These are phyloP conservation scores for Parnassius orleans DNA, from an alignment of 2,888 invertebrate genomes.

Conservation along the genomic window DNA sequence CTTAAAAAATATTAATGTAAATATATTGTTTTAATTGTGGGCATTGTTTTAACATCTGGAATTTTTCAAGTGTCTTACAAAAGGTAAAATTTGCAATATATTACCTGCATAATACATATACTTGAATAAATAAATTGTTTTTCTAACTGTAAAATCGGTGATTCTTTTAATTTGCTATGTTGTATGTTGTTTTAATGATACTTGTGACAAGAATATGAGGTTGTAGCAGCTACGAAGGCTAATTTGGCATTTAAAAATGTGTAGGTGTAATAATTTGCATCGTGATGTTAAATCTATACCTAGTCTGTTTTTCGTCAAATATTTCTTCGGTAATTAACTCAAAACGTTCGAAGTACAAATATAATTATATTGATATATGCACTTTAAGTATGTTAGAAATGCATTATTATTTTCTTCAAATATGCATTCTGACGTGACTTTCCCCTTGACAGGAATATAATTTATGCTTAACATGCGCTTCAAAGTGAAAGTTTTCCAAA, in stretches of 20 bases:
- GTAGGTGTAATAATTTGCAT: slow-evolving; percentile 42
- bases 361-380: neutral
- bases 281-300: slow-evolving; percentile 8
- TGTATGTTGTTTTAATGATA: slow-evolving; percentile 26
- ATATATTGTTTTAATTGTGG: slow-evolving; percentile 43
- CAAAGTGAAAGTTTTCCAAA: slow-evolving; percentile 37
- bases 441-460: slow-evolving; percentile 34
- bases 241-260: slow-evolving; percentile 40
- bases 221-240: slow-evolving; percentile 31
- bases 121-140: slow-evolving; percentile 8
- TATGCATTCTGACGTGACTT: slow-evolving; percentile 35
- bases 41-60: slow-evolving; percentile 26
- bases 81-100: slow-evolving; percentile 13
- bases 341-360: neutral
- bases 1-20: slow-evolving; percentile 43
- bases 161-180: slow-evolving; percentile 17
- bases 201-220: neutral
- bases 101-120: too few species aligned
- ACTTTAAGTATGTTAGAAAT: slow-evolving; percentile 37
- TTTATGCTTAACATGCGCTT: slow-evolving; percentile 33
- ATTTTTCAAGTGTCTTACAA: slow-evolving; percentile 34
- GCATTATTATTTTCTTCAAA: slow-evolving; percentile 57
- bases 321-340: neutral
- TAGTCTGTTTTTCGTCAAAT: slow-evolving; percentile 1
- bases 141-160: slow-evolving; percentile 31